phyloP scores from a whole-genome alignment of 1,140 invertebrate genomes.

The Bombus superbus region DNA sequence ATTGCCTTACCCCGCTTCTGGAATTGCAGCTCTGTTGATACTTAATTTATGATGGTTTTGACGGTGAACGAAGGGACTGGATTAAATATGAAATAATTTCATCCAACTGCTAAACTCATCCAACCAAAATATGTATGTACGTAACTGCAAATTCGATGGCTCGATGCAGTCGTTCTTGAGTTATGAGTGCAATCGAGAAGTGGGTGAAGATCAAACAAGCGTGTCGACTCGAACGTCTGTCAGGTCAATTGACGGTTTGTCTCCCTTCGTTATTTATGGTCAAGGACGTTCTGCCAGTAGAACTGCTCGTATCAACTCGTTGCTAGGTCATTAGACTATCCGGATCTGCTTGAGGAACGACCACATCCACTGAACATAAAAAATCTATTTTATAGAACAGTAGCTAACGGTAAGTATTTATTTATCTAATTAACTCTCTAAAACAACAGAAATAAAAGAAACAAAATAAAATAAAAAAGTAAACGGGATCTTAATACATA shows the following conservation, averaged over 20 bases:
- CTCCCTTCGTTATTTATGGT: conserved; percentile 17
- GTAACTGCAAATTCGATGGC: neutral
- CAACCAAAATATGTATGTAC: too few species aligned
- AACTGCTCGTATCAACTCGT: neutral
- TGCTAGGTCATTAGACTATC: neutral
- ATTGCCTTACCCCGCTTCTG: neutral
- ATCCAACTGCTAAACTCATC: neutral
- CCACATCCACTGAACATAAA: accelerated
- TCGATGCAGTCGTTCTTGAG: neutral
- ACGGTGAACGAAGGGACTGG: neutral
- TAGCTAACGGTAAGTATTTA: neutral
- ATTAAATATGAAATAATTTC: too few species aligned
- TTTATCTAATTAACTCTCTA: neutral
- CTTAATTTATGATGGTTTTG: neutral
- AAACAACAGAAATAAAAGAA: neutral
- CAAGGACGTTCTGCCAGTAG: conserved; percentile 29
- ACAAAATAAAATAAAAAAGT: neutral
- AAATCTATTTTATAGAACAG: neutral
- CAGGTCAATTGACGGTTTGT: conserved; percentile 9
- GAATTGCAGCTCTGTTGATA: too few species aligned
- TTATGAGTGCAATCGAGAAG: neutral
- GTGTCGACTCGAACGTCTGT: conserved; percentile 7
- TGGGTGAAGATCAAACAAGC: conserved; percentile 5
- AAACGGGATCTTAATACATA: neutral
- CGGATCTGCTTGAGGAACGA: neutral